Evolutionary conservation across 2,113 vertebrate genomes (phyloP).

Genomic region (Sinosuthora webbiana): DNA sequence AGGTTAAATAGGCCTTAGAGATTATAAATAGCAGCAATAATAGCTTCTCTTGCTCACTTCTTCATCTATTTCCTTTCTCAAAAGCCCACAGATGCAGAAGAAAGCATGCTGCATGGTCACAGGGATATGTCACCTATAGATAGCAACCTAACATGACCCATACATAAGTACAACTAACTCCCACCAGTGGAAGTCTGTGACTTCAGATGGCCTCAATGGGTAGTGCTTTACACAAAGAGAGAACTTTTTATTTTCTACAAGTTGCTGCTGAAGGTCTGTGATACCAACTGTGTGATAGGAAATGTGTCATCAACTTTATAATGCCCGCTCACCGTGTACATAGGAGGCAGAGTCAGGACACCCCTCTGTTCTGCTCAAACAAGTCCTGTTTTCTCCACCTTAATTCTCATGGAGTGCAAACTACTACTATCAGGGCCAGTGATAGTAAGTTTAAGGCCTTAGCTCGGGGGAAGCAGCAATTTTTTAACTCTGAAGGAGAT

Average conservation of each 20-base stretch:
- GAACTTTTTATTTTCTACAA: background rate
- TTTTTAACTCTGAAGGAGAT: background rate
- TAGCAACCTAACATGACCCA: background rate
- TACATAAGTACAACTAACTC: background rate
- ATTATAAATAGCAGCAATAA: background rate
- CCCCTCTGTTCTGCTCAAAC: background rate
- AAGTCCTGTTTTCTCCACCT: background rate
- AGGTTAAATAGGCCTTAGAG: background rate
- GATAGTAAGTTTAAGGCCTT: background rate
- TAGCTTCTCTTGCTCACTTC: background rate
- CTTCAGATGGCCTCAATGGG: background rate
- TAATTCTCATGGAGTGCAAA: background rate
- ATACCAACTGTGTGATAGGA: background rate
- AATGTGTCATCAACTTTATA: background rate
- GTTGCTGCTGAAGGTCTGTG: background rate
- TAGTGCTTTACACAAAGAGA: background rate
- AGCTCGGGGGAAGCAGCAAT: background rate
- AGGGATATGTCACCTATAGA: background rate
- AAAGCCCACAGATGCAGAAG: background rate
- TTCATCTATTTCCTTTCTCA: background rate
- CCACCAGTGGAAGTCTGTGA: background rate
- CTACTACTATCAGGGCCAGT: background rate
- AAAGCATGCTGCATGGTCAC: background rate
- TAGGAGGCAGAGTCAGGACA: background rate
- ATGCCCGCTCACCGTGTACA: fast-evolving